These are phyloP conservation scores for Ianthella basta DNA, from an alignment of 37 sponge, comb jelly and placozoan species.

Conservation along the genomic window DNA sequence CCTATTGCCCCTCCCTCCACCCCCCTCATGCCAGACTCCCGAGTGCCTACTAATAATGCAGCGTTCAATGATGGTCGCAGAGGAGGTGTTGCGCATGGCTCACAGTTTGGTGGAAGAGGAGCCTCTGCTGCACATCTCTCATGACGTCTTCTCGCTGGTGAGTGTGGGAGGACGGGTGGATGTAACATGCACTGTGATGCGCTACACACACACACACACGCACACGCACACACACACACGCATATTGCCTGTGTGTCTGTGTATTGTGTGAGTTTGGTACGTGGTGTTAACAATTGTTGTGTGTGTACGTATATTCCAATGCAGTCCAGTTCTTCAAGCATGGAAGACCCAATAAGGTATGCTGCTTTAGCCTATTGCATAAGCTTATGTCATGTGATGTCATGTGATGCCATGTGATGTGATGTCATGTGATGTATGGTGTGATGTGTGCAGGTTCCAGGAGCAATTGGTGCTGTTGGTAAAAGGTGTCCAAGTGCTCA, in stretches of 20 bases:
- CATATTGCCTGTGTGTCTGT: not conserved
- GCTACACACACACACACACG: too few relatives aligned
- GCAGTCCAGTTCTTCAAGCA: slow-evolving; percentile 20
- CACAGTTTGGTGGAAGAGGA: not conserved
- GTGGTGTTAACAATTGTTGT: not conserved
- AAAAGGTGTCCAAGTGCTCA: slow-evolving; percentile 55
- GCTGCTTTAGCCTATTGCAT: too few relatives aligned
- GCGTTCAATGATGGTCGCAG: slow-evolving; percentile 22
- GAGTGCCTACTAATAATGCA: slow-evolving; percentile 13
- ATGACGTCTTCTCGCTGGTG: slow-evolving; percentile 27
- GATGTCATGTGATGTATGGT: not conserved
- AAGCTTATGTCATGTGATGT: not conserved
- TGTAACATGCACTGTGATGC: too few relatives aligned
- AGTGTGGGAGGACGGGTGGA: not conserved
- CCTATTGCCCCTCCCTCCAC: not conserved
- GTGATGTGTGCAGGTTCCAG: slow-evolving; percentile 33
- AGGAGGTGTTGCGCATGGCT: slow-evolving; percentile 59
- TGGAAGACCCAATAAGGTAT: slow-evolving; percentile 28
- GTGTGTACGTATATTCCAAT: not conserved
- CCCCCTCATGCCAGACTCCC: not conserved
- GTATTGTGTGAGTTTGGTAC: not conserved
- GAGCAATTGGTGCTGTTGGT: slow-evolving; percentile 76
- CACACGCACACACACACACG: too few relatives aligned
- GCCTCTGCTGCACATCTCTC: slow-evolving; percentile 18
- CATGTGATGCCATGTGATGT: not conserved